Evolutionary conservation across 2,888 invertebrate species (phyloP), one percentile per base, ranked within the genome.

Genomic region (Dendrolimus pini): DNA sequence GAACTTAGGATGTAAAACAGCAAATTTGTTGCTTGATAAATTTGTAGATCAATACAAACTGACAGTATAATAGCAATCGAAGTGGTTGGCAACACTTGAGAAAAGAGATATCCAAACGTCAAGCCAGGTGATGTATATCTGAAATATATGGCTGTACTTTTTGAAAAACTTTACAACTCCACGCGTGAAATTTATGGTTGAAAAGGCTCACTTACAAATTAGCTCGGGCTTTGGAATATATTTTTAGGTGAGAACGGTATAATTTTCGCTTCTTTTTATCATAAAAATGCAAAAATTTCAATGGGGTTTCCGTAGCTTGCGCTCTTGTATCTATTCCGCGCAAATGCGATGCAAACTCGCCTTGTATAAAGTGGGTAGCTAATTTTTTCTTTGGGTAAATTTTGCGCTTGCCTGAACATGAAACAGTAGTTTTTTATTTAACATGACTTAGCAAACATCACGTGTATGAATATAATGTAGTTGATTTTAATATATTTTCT

Each of bases 121-220:
- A 79, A 72, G 67, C 62, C 64, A 64, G 65, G 78, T 86, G 82
- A 87, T 85, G 80, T 83, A 87, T 85, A 80, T 79, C 74, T 74
- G 59, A 75, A 74, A 89, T 85, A 82, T 86, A 87, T 79, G 76
- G 72, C 78, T 64, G 76, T 82, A 83, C 83, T 84, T 87, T 85
- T 85, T 83, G 75, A 72, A 71, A 75, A 81, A 83, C 74, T 83
- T 85, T 80, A 75, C 78, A 79, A 78, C 77, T 78, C 66, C 72
- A 77, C 77, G 77, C 79, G 78, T 79, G 70, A 75, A 80, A 84
- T 83, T 82, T 83, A 84, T 77, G 81, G 71, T 61, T 68, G 62
- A 65, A 65, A 66, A 72, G 71, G 73, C 76, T 75, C 76, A 79
- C 80, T 81, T 77, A 78, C 78, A 83, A 83, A 85, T 83, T 84